A percentile compares a stretch with the other conserved stretches of the same genome.
phyloP scores from a whole-genome alignment of 2,888 invertebrate species.

The Callinectes sapidus region DNA sequence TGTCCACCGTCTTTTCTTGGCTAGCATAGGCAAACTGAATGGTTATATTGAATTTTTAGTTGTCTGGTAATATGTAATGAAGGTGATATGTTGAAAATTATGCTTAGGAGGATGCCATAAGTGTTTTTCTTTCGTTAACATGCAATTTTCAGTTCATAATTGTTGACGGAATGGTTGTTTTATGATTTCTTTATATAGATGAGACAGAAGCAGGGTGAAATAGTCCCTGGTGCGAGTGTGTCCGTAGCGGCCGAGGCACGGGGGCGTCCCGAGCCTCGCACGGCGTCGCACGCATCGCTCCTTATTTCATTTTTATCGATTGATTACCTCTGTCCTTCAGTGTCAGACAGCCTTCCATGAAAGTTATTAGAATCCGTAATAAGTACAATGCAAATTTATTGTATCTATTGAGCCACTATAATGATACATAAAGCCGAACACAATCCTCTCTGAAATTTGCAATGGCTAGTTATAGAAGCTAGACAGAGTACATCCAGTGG shows the following conservation, averaged over 20 bases:
- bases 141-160: not conserved
- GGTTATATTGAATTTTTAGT: not conserved
- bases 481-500: too few relatives aligned
- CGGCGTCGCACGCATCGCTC: not conserved
- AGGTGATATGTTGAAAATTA: not conserved
- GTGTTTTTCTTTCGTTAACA: not conserved
- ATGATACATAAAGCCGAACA: too few relatives aligned
- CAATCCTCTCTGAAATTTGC: too few relatives aligned
- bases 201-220: not conserved
- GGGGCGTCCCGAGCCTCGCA: not conserved
- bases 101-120: not conserved
- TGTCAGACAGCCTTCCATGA: too few relatives aligned
- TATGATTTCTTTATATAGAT: not conserved
- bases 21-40: not conserved
- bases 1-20: not conserved
- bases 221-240: not conserved
- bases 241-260: slow-evolving; percentile 16
- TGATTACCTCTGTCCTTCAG: too few relatives aligned
- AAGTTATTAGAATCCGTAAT: not conserved
- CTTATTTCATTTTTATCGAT: too few relatives aligned
- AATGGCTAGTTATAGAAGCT: too few relatives aligned
- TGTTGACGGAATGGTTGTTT: not conserved
- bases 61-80: not conserved
- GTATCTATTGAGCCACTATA: not conserved
- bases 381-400: not conserved